Conservation (phyloP, 2,888 invertebrate species). For the Chironomus riparius region DNA sequence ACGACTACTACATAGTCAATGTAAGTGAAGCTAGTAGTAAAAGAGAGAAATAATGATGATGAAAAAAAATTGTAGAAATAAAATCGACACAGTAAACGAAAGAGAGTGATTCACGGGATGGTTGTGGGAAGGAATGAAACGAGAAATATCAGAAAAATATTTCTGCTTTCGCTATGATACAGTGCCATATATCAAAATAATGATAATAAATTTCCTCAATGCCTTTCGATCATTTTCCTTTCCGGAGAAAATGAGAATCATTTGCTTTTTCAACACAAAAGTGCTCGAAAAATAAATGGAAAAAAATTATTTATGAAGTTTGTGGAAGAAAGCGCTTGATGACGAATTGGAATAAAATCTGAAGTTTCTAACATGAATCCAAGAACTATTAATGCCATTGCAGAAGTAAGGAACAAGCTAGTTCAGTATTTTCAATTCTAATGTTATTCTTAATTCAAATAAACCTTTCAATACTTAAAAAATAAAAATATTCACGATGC, state of each 20-base stretch:
- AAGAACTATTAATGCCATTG: too few species aligned
- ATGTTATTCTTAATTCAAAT: too few species aligned
- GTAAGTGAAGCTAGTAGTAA: background rate
- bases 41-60: too few species aligned
- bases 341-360: too few species aligned
- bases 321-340: too few species aligned
- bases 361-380: too few species aligned
- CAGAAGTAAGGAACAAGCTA: too few species aligned
- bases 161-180: constrained; percentile 6
- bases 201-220: constrained; percentile 23
- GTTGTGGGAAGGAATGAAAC: background rate
- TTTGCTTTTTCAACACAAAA: background rate
- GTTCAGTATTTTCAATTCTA: too few species aligned
- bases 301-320: background rate
- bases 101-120: background rate
- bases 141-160: background rate
- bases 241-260: background rate
- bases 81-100: background rate
- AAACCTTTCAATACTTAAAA: too few species aligned
- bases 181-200: constrained; percentile 19
- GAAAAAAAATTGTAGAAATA: too few species aligned
- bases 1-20: background rate
- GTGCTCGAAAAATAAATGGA: background rate
- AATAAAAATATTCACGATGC: too few species aligned
- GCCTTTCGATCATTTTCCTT: constrained; percentile 10